A percentile compares a stretch with the other conserved stretches of the same genome.
These are phyloP conservation scores for Myzus persicae DNA, from an alignment of 1,140 invertebrate species.

Conservation along the genomic window DNA sequence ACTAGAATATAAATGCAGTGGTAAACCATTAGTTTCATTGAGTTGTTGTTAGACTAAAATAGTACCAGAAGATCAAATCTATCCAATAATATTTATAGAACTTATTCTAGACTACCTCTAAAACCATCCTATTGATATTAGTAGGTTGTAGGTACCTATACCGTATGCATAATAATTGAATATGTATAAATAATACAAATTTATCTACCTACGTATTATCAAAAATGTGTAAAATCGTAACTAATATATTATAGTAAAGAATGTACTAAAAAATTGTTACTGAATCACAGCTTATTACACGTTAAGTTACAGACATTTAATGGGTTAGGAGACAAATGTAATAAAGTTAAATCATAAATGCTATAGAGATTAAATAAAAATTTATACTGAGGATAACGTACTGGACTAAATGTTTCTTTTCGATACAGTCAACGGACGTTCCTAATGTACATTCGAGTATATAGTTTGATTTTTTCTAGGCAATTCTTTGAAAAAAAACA, in stretches of 20 bases:
- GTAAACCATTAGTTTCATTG: neutral
- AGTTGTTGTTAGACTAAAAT: neutral
- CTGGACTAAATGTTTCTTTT: neutral
- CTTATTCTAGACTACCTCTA: neutral
- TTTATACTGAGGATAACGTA: neutral
- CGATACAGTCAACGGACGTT: neutral
- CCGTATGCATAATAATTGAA: neutral
- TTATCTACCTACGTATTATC: neutral
- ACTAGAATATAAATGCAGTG: neutral
- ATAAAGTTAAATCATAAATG: neutral
- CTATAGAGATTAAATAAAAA: neutral
- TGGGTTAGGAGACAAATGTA: neutral
- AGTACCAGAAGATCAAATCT: neutral
- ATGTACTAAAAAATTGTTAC: neutral
- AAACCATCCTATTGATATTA: neutral
- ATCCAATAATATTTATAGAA: neutral
- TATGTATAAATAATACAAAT: neutral
- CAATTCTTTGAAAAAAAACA: neutral
- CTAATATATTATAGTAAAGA: slow-evolving; percentile 12
- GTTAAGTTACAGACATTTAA: neutral
- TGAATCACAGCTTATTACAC: neutral
- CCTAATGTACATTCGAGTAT: neutral
- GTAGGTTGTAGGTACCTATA: neutral
- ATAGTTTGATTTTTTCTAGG: neutral
- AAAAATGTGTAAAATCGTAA: neutral